Evolutionary conservation across 2,888 invertebrate species (phyloP).

Genomic region (Cephus pygmeus): DNA sequence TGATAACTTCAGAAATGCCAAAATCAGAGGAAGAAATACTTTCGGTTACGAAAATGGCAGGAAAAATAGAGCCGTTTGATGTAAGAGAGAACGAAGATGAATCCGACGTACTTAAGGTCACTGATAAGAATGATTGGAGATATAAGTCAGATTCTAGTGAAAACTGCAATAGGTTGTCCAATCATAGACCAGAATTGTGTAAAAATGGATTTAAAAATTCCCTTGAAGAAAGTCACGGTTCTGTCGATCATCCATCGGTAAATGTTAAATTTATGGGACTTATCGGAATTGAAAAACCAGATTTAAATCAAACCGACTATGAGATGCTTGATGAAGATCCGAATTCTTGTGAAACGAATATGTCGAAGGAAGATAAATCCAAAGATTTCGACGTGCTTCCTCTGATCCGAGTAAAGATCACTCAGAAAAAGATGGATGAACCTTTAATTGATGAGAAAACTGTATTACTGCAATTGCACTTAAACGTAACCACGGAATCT

Average conservation of each 20-base stretch:
- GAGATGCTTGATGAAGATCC: background rate
- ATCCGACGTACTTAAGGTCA: background rate
- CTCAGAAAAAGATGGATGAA: slow-evolving; percentile 11
- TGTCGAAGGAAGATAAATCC: background rate
- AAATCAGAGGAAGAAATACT: slow-evolving; percentile 12
- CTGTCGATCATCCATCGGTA: background rate
- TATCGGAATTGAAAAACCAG: slow-evolving; percentile 4
- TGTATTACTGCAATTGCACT: background rate
- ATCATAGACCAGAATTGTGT: background rate
- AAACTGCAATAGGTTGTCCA: background rate
- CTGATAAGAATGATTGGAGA: background rate
- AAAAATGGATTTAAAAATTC: background rate
- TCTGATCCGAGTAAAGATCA: slow-evolving; percentile 22
- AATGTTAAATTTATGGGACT: slow-evolving; percentile 23
- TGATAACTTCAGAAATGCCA: slow-evolving; percentile 26
- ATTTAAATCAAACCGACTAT: background rate
- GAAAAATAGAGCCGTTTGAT: slow-evolving; percentile 15
- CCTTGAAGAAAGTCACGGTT: background rate
- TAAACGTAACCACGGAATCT: background rate
- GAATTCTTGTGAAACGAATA: slow-evolving; percentile 10
- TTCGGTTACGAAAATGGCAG: slow-evolving; percentile 9
- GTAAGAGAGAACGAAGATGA: background rate
- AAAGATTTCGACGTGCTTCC: slow-evolving; percentile 19
- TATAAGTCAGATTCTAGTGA: background rate
- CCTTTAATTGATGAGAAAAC: background rate